phyloP scores from a whole-genome alignment of 2,113 vertebrate species.

The Ginglymostoma cirratum region DNA sequence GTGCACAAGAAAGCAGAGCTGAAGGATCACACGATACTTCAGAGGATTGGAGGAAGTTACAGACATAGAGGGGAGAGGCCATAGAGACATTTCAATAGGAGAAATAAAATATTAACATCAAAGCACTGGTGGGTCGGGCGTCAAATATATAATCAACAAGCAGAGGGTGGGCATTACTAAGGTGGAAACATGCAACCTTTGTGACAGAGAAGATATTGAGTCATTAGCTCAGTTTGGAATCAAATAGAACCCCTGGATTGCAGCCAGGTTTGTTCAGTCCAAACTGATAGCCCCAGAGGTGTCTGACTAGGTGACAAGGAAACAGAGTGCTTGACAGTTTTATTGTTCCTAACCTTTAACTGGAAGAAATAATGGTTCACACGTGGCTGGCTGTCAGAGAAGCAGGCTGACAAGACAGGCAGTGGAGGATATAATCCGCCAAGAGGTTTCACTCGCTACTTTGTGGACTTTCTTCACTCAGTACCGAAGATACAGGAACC shows the following conservation, averaged over 20 bases:
- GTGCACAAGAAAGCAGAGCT: no score
- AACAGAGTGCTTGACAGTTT: background rate
- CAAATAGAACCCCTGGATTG: background rate
- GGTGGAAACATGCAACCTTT: no score
- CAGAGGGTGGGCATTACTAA: background rate
- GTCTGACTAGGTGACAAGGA: background rate
- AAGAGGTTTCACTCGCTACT: background rate
- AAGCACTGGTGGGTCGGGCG: background rate
- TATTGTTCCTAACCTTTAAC: background rate
- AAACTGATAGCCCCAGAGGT: background rate
- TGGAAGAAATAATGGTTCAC: background rate
- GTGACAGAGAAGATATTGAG: no score
- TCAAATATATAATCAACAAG: background rate
- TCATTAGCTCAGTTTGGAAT: background rate
- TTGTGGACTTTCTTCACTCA: background rate
- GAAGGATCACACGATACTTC: no score
- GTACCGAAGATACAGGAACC: background rate
- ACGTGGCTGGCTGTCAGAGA: background rate
- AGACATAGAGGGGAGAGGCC: background rate
- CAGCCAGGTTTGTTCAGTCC: background rate
- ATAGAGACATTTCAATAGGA: background rate
- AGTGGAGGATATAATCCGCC: background rate
- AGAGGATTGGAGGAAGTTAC: background rate
- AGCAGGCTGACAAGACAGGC: background rate
- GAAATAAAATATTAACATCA: background rate